phyloP scores from a whole-genome alignment of 92 coral and sea anemone genomes.

The Zoanthus gigantus region DNA sequence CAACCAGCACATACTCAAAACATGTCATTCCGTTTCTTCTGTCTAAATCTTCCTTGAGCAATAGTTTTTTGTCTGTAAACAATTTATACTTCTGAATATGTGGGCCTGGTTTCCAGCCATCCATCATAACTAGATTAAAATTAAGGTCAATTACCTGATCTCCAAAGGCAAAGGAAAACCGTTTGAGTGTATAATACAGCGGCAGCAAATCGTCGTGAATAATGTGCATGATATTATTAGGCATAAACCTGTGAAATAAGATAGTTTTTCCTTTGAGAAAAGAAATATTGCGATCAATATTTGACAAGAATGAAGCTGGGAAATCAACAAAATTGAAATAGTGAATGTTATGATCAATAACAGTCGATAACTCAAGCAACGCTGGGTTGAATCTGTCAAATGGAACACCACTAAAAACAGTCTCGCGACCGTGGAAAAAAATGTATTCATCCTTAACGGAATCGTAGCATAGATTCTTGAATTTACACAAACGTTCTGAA shows the following conservation, averaged over 20 bases:
- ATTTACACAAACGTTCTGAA: constrained; percentile 87
- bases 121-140: constrained; percentile 84
- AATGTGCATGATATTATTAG: constrained; percentile 96
- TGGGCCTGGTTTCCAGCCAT: constrained; percentile 82
- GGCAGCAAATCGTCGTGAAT: constrained; percentile 95
- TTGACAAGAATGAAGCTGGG: constrained; percentile 67
- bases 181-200: constrained; percentile 79
- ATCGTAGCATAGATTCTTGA: constrained; percentile 87
- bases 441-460: constrained; percentile 77
- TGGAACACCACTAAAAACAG: constrained; percentile 85
- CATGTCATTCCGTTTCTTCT: constrained; percentile 70
- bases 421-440: constrained; percentile 86
- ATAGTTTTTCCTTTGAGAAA: constrained; percentile 76
- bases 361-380: constrained; percentile 88
- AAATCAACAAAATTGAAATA: constrained; percentile 91
- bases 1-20: constrained; percentile 82
- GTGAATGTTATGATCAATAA: constrained; percentile 90
- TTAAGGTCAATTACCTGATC: constrained; percentile 56
- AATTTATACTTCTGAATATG: constrained; percentile 78
- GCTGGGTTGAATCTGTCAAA: constrained; percentile 87
- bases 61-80: constrained; percentile 65
- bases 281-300: constrained; percentile 63
- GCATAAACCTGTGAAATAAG: constrained; percentile 87
- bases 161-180: constrained; percentile 61
- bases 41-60: constrained; percentile 60